Evolutionary conservation across 2,888 invertebrate genomes (phyloP).

Genomic region (Ectropis crepuscularia): DNA sequence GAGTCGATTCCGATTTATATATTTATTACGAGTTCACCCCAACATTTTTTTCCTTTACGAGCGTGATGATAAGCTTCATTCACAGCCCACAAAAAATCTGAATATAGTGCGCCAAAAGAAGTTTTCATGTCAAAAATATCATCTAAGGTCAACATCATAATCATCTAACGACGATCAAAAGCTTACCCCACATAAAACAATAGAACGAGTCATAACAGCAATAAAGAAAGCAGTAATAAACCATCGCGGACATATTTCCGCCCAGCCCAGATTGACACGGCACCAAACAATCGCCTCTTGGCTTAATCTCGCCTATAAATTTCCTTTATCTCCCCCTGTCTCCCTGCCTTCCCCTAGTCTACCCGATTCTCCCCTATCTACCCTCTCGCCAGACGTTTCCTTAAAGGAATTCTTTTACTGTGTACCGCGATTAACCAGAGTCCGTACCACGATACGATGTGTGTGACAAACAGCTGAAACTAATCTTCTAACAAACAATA

Average conservation of each 20-base stretch:
- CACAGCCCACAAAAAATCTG: too few relatives aligned
- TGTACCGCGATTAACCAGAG: slow-evolving; percentile 23
- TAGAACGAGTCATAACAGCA: background rate
- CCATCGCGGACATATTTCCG: slow-evolving; percentile 18
- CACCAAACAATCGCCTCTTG: slow-evolving; percentile 67
- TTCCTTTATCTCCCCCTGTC: slow-evolving; percentile 57
- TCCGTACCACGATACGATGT: too few relatives aligned
- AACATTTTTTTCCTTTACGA: too few relatives aligned
- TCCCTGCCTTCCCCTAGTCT: too few relatives aligned
- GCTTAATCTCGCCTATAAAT: slow-evolving; percentile 80
- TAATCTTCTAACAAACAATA: too few relatives aligned
- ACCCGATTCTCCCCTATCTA: slow-evolving; percentile 48
- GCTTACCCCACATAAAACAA: background rate
- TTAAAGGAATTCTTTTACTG: slow-evolving; percentile 25
- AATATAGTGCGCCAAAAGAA: too few relatives aligned
- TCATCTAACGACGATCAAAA: background rate
- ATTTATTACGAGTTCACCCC: too few relatives aligned
- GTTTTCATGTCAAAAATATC: background rate
- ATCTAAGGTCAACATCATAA: background rate
- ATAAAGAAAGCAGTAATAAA: slow-evolving; percentile 17
- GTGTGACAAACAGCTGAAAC: too few relatives aligned
- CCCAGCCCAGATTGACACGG: slow-evolving; percentile 66
- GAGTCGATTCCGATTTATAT: too few relatives aligned
- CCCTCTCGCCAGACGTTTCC: slow-evolving; percentile 41
- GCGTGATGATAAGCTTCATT: too few relatives aligned